Base-by-base conservation (phyloP, 2,797 vertebrate genomes). In the Myiothlypis coronata region DNA sequence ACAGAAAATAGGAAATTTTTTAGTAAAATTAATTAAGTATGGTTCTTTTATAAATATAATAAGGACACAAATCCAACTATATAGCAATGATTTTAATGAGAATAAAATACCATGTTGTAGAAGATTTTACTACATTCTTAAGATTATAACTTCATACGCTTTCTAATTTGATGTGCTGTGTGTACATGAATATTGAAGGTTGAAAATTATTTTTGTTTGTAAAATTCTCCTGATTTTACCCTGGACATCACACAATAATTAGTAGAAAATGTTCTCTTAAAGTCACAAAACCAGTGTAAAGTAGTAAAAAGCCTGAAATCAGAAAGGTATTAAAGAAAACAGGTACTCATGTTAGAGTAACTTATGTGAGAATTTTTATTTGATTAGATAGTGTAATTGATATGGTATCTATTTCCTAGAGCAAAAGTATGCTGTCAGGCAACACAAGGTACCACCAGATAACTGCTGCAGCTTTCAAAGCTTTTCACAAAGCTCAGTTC, bases 51-150 rank as follows among this genome's bases (percentile, higher is more conserved):
- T 55, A 75, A 95, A 79, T 69, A 8, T 84, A 92, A 74, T 71
- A 83, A 90, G 63, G 78, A 65, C 43, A 80, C 8, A 84, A 89
- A 94, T 74, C 43, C 46, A 83, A 82, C 93, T 93, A 84, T 41
- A 46, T 75, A 53, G 52, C 21, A 86, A 15, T 72, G 12, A 84
- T 90, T 96, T 34, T 89, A 93, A 93, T 92, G 65, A 91, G 76
- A 95, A 90, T 43, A 82, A 77, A 87, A 83, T 72, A 26, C 49
- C 52, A 6, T 72, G 55, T 55, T 56, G n/a, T 47, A 56, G 70
- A 95, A 95, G 59, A 71, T 96, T 79, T 87, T 94, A 69, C 55
- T 87, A 30, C 75, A 21, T 27, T 76, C 32, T 95, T 43, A 75
- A 85, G 76, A 83, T 87, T 86, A 50, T 89, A 63, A 87, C 50